Conservation (phyloP, 2,888 invertebrate species). For the Agrotis exclamationis region DNA sequence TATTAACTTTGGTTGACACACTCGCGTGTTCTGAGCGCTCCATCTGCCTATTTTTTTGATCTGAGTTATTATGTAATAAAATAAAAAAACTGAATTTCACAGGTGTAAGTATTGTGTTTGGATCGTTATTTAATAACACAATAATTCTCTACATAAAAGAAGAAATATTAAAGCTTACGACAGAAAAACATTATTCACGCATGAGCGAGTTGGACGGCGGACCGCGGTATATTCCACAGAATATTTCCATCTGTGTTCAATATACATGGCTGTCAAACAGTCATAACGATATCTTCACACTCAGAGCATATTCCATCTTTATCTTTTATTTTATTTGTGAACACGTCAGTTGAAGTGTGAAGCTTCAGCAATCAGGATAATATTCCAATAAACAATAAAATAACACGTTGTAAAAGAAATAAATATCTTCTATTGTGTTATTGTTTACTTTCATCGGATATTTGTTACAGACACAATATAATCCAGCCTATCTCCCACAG, state of each 20-base stretch:
- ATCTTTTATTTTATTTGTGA: constrained; percentile 23
- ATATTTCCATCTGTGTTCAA: constrained; percentile 33
- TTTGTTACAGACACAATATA: neutral
- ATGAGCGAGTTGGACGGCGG: constrained; percentile 2
- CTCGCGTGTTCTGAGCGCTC: no score
- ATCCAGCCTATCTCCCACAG: no score
- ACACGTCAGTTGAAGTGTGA: constrained; percentile 2
- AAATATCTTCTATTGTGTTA: neutral
- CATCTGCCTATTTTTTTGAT: no score
- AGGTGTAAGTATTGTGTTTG: no score
- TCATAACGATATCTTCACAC: constrained; percentile 29
- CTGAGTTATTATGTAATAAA: no score
- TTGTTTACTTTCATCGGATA: neutral
- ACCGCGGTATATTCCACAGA: constrained; percentile 10
- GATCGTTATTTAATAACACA: constrained; percentile 1
- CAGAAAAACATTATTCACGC: constrained; percentile 10
- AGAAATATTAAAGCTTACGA: neutral
- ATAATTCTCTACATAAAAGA: neutral
- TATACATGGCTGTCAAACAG: constrained; percentile 27
- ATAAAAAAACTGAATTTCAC: no score
- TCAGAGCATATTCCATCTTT: constrained; percentile 14
- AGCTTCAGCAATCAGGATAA: neutral
- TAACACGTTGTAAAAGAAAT: neutral
- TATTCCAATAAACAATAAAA: neutral
- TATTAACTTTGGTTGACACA: no score